Conservation (phyloP, 2,888 invertebrate species). For the Stramonita haemastoma region DNA sequence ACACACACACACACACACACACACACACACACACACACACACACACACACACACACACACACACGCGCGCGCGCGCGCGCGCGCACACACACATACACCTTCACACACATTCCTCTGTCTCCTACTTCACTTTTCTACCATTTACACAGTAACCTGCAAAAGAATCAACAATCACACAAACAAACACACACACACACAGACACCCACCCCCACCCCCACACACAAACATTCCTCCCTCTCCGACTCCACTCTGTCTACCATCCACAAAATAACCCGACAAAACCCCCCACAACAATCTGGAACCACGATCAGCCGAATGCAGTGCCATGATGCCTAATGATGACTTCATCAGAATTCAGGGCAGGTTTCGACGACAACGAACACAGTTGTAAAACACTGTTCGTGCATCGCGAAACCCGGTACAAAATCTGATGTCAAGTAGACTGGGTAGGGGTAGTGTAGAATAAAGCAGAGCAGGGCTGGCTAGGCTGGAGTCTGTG, state of each 20-base stretch:
- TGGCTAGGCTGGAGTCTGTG: too few relatives aligned
- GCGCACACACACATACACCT: background rate
- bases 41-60: background rate
- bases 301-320: too few relatives aligned
- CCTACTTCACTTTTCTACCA: too few relatives aligned
- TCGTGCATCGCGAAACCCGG: slow-evolving; percentile 52
- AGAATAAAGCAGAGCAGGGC: background rate
- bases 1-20: background rate
- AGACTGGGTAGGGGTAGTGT: background rate
- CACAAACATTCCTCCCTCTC: too few relatives aligned
- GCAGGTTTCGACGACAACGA: slow-evolving; percentile 55
- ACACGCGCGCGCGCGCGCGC: background rate
- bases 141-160: too few relatives aligned
- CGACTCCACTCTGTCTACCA: too few relatives aligned
- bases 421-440: slow-evolving; percentile 33
- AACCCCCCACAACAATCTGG: too few relatives aligned
- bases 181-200: too few relatives aligned
- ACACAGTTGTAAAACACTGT: slow-evolving; percentile 46
- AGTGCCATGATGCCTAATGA: background rate
- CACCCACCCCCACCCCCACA: too few relatives aligned
- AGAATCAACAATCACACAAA: too few relatives aligned
- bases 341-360: slow-evolving; percentile 49
- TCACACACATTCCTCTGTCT: too few relatives aligned
- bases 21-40: background rate
- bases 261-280: too few relatives aligned